Base-by-base conservation (phyloP, 2,888 invertebrate genomes). In the Euzophera pinguis region DNA sequence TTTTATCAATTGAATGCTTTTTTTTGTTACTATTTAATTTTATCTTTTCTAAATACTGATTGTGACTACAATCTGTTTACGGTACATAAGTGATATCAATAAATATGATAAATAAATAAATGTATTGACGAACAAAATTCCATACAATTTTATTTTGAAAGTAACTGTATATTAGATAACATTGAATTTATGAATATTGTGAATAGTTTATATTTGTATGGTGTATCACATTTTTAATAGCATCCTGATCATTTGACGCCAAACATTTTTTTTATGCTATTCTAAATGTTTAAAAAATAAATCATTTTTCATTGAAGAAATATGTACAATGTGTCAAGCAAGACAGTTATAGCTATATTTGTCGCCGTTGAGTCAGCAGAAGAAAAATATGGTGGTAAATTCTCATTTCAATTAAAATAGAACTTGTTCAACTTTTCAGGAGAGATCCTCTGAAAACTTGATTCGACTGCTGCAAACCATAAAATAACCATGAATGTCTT, bases 61-160 rank as follows among this genome's bases (percentile, higher is more conserved):
- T 29, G 45, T 32, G 32, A 5, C 17, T 17, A 22, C 38, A 41
- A 32, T 45, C 14, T 32, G 14, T 45, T 45, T 45, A 34, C 32
- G 32, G 32, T 32, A 45, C 45, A 45, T 45, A 45, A 45, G 45
- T 45, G 45, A 45, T 32, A 45, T 45, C 45, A 45, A 45, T 32
- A 16, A 45, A 16, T 32, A 32, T 45, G 16, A 16, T 34, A 32
- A 45, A 16, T 39, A 39, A 1, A 12, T 43, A 29, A 43, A 42
- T 29, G 43, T 43, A 29, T 9, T 43, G 43, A 43, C 9, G 43
- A 43, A 43, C 43, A 43, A 43, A 43, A 43, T 43, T 43, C 29
- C 43, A 12, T 29, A 22, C 17, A 42, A 27, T 39, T 41, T 22
- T 13, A 27, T 43, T 27, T 29, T 43, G 29, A 43, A 43, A 29